Percentiles rank a stretch among this genome's conserved stretches.
Evolutionary conservation across 2,888 invertebrate genomes (phyloP).

Genomic region (Oeneis ivallda): DNA sequence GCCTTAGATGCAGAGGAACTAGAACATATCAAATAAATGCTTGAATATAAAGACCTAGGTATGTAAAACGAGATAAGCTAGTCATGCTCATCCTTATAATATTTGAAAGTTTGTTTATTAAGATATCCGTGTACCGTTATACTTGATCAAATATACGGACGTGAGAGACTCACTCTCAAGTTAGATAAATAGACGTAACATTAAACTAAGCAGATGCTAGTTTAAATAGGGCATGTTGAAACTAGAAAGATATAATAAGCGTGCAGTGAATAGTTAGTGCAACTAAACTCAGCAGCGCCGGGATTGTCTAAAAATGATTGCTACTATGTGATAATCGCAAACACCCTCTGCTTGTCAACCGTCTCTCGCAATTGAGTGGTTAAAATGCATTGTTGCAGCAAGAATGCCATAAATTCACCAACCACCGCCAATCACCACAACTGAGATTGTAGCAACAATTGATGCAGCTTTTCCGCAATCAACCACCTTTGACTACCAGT

Average conservation of each 20-base stretch:
- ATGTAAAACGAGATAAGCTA: conserved; percentile 39
- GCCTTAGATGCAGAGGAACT: no score
- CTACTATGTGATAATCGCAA: no score
- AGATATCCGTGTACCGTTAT: conserved; percentile 45
- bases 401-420: not conserved
- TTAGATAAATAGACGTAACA: conserved; percentile 42
- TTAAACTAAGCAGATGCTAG: conserved; percentile 48
- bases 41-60: conserved; percentile 40
- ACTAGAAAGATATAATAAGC: not conserved
- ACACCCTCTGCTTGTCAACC: no score
- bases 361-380: no score
- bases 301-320: no score
- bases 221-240: conserved; percentile 15
- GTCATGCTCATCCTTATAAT: conserved; percentile 41
- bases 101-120: conserved; percentile 51
- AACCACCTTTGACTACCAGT: no score
- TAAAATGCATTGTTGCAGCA: no score
- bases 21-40: conserved; percentile 30
- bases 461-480: no score
- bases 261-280: not conserved
- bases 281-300: not conserved
- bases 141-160: conserved; percentile 48
- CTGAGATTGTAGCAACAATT: no score
- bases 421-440: no score
- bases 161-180: conserved; percentile 43